Evolutionary conservation across 2,113 vertebrate species (phyloP).

Genomic region (Forbesichthys agassizii): DNA sequence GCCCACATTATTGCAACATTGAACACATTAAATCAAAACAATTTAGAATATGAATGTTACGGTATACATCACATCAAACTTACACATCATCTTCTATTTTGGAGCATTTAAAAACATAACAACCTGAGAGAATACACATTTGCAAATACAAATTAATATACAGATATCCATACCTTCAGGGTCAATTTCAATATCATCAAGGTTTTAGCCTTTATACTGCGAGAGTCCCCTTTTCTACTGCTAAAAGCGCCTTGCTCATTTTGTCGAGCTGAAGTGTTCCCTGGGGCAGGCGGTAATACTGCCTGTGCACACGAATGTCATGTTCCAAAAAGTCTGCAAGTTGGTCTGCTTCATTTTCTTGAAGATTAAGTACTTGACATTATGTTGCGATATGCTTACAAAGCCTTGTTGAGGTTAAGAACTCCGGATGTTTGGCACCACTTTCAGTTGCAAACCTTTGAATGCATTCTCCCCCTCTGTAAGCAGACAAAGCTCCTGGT

Average conservation of each 20-base stretch:
- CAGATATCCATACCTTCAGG: conserved; percentile 5
- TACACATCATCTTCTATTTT: background rate
- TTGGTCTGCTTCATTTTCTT: conserved; percentile 10
- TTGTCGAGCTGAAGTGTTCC: background rate
- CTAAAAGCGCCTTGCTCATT: background rate
- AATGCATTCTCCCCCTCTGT: conserved; percentile 32
- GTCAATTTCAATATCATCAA: conserved; percentile 8
- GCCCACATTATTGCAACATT: background rate
- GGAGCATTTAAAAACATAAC: background rate
- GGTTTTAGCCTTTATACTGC: conserved; percentile 4
- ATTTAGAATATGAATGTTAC: background rate
- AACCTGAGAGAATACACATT: no score
- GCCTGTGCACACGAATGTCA: conserved; percentile 5
- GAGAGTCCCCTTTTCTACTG: conserved; percentile 3
- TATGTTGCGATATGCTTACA: background rate
- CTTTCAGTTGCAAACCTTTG: conserved; percentile 28
- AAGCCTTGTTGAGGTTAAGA: conserved; percentile 3
- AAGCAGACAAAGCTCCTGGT: conserved; percentile 24
- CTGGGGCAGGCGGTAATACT: conserved; percentile 7
- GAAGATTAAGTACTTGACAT: conserved; percentile 5
- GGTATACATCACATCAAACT: background rate
- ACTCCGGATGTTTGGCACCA: conserved; percentile 14
- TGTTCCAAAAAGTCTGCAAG: background rate
- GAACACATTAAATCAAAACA: conserved; percentile 1
- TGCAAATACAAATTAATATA: background rate